These are phyloP conservation scores for Protula sp. DNA, from an alignment of 2,888 invertebrate species.

Conservation along the genomic window DNA sequence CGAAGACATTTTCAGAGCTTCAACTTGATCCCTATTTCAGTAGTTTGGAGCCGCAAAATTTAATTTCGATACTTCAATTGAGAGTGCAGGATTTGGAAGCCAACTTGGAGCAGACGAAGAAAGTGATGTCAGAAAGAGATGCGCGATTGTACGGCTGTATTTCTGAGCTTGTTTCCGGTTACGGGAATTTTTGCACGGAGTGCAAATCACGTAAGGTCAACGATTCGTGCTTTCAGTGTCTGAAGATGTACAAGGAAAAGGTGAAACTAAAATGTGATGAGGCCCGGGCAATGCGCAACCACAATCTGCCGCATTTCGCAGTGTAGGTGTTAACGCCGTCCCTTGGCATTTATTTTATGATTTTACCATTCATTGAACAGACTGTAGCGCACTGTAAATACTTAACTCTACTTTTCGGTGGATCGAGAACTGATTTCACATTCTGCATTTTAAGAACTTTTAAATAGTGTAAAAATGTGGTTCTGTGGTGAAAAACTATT, in stretches of 20 bases:
- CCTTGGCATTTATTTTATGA: not conserved
- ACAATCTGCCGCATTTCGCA: conserved; percentile 6
- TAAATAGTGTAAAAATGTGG: no score
- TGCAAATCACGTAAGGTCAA: conserved; percentile 26
- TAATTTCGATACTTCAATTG: conserved; percentile 29
- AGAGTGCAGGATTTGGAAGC: conserved; percentile 23
- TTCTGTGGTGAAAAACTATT: no score
- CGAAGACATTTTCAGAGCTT: conserved; percentile 33
- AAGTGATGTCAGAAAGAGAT: conserved; percentile 20
- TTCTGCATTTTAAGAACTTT: no score
- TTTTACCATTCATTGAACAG: not conserved
- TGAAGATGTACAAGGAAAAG: conserved; percentile 28
- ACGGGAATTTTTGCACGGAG: conserved; percentile 28
- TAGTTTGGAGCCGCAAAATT: conserved; percentile 31
- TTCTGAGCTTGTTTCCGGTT: conserved; percentile 26
- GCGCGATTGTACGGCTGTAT: conserved; percentile 25
- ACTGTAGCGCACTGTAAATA: not conserved
- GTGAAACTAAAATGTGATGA: conserved; percentile 28
- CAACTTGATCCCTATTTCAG: conserved; percentile 30
- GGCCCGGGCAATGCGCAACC: conserved; percentile 21
- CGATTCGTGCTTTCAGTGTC: conserved; percentile 25
- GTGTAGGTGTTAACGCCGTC: not conserved
- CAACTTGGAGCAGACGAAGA: conserved; percentile 15
- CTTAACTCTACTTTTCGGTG: no score
- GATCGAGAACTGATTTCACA: no score